Conservation (phyloP, 2,888 invertebrate genomes). For the Operophtera brumata region DNA sequence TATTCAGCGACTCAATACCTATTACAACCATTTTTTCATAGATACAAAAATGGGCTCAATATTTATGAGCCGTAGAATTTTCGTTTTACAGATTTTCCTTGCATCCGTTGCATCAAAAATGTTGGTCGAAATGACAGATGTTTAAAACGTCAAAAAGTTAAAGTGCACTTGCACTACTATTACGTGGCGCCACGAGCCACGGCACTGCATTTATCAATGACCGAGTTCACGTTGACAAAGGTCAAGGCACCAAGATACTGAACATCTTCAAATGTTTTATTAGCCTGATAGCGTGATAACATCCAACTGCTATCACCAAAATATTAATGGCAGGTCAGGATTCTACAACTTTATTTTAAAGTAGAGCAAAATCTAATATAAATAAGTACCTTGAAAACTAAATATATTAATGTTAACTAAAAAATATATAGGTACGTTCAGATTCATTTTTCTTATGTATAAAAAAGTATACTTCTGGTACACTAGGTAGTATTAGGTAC, state of each 20-base stretch:
- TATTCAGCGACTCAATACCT: too few relatives aligned
- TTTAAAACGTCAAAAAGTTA: too few relatives aligned
- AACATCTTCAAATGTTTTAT: conserved; percentile 14
- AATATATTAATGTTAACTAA: background rate
- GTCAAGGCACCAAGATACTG: conserved; percentile 35
- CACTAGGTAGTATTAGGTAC: too few relatives aligned
- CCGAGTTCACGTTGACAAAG: conserved; percentile 29
- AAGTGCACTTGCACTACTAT: conserved; percentile 8
- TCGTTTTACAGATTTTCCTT: too few relatives aligned
- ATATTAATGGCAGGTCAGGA: background rate
- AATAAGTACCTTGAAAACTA: background rate
- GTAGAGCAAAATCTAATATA: background rate
- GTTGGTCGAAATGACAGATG: too few relatives aligned
- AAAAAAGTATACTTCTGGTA: too few relatives aligned
- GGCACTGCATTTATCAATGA: conserved; percentile 30
- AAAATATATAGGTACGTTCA: too few relatives aligned
- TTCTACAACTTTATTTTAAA: background rate
- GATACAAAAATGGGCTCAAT: too few relatives aligned
- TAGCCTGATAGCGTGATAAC: conserved; percentile 1
- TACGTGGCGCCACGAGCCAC: conserved; percentile 12
- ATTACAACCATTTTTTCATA: too few relatives aligned
- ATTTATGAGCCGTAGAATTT: too few relatives aligned
- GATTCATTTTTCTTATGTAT: too few relatives aligned
- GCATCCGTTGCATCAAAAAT: too few relatives aligned
- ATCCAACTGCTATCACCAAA: background rate